Conservation (phyloP, 1,140 invertebrate genomes). For the Geopemphigus sp. region DNA sequence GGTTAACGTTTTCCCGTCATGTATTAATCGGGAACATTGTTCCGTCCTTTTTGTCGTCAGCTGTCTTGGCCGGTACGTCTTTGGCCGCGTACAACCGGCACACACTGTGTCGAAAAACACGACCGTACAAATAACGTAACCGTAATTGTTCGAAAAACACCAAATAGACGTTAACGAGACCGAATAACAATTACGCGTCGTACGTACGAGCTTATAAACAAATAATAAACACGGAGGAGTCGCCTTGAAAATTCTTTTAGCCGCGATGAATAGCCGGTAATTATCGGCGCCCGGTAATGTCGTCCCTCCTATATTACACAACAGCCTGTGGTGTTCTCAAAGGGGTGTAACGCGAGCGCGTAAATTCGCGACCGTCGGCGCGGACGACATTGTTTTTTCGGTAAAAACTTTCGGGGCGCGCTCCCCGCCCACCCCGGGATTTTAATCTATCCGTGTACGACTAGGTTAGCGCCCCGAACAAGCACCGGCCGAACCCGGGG, state of each 20-base stretch:
- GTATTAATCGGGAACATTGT: no score
- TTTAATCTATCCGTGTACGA: no score
- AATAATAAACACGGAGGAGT: slow-evolving; percentile 20
- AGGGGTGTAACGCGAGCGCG: background rate
- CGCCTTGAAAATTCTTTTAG: slow-evolving; percentile 43
- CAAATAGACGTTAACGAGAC: slow-evolving; percentile 38
- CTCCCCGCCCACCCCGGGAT: no score
- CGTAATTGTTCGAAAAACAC: background rate
- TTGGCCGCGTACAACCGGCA: background rate
- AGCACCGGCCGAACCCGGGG: no score
- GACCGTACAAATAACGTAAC: background rate
- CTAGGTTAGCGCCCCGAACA: no score
- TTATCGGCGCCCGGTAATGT: slow-evolving; percentile 39
- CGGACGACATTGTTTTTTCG: background rate
- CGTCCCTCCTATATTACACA: no score
- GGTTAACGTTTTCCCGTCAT: no score
- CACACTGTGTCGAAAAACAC: background rate
- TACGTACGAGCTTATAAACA: slow-evolving; percentile 21
- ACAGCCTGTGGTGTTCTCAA: background rate
- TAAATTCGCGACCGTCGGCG: no score
- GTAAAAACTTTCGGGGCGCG: no score
- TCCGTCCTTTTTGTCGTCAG: no score
- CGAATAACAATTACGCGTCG: slow-evolving; percentile 17
- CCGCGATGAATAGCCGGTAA: slow-evolving; percentile 34
- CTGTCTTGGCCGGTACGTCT: no score